Conservation (phyloP, 2,113 vertebrate species). For the Pelmatolapia mariae region DNA sequence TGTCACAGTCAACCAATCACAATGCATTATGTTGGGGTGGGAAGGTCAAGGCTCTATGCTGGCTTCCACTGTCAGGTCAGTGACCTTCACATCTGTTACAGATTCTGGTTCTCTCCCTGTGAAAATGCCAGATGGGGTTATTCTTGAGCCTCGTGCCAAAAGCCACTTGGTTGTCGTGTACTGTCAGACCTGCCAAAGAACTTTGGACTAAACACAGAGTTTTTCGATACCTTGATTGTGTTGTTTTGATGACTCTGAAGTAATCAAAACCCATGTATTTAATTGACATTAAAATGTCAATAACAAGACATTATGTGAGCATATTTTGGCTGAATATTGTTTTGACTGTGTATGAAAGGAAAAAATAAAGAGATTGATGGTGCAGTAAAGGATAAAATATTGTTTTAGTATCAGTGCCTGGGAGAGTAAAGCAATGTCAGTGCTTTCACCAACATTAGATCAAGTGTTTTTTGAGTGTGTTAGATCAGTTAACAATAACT, state of each 20-base stretch:
- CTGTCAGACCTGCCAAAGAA: neutral
- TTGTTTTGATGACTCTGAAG: constrained; percentile 1
- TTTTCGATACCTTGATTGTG: neutral
- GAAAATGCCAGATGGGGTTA: constrained; percentile 18
- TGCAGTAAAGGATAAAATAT: constrained; percentile 17
- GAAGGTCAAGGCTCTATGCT: neutral
- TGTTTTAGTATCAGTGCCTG: constrained; percentile 18
- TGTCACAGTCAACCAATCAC: constrained; percentile 31
- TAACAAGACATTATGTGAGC: neutral
- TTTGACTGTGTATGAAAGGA: neutral
- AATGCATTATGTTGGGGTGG: constrained; percentile 8
- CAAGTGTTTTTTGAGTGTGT: neutral
- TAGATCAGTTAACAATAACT: neutral
- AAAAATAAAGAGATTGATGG: neutral
- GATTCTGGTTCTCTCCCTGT: neutral
- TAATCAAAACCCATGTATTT: neutral
- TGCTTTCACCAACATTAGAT: neutral
- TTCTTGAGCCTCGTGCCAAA: constrained; percentile 9
- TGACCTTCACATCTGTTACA: constrained; percentile 24
- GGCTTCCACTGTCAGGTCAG: neutral
- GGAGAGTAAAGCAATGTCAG: neutral
- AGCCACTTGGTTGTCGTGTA: neutral
- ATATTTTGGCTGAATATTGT: neutral
- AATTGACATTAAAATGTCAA: neutral
- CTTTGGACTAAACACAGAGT: neutral